phyloP scores from a whole-genome alignment of 2,888 invertebrate species.

The Agrotis exclamationis region DNA sequence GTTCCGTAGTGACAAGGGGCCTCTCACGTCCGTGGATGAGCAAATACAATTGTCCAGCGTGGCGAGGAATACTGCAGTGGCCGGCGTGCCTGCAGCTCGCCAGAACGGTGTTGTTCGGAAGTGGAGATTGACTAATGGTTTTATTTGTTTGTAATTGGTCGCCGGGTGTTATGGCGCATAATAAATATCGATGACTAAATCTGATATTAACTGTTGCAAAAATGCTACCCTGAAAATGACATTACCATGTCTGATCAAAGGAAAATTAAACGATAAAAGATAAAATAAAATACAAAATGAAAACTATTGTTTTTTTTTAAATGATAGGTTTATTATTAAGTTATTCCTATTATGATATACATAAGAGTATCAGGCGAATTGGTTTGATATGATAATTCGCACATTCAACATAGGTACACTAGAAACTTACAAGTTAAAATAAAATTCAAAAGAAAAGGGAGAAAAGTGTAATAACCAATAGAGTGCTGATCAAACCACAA shows the following conservation, averaged over 20 bases:
- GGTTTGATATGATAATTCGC: no score
- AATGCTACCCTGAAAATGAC: no score
- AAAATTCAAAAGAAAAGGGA: constrained; percentile 2
- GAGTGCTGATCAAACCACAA: constrained; percentile 10
- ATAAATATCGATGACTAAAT: neutral
- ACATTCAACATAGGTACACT: no score
- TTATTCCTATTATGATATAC: no score
- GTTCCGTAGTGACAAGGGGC: constrained; percentile 53
- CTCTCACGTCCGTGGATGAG: constrained; percentile 47
- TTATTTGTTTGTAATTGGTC: neutral
- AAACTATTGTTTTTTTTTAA: no score
- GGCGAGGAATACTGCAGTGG: constrained; percentile 38
- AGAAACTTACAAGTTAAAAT: no score
- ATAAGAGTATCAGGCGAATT: no score
- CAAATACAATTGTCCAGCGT: constrained; percentile 55
- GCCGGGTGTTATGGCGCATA: neutral
- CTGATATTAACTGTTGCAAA: neutral
- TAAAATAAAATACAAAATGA: no score
- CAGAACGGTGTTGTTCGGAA: constrained; percentile 25
- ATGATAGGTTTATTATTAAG: no score
- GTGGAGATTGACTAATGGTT: constrained; percentile 5
- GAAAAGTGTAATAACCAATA: neutral
- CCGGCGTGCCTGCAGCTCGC: constrained; percentile 18
- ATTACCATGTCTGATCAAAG: no score
- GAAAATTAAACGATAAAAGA: no score